Conservation (phyloP, 2,113 vertebrate genomes). For the Catharus minimus region DNA sequence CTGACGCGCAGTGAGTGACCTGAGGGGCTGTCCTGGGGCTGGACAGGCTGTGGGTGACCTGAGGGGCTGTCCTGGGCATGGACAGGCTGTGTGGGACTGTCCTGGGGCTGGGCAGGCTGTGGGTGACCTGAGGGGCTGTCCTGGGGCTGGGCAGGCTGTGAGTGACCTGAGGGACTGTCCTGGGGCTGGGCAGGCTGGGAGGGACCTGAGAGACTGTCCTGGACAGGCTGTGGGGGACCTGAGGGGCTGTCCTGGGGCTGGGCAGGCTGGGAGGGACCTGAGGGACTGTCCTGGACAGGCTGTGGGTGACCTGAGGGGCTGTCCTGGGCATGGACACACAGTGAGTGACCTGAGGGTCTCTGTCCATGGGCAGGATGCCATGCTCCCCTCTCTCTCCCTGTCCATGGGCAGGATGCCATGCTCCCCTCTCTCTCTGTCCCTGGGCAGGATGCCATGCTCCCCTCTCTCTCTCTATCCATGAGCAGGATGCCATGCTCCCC, state of each 20-base stretch:
- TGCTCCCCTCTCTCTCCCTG: too few relatives aligned
- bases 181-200: fast-evolving
- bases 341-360: not conserved
- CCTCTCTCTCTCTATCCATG: too few relatives aligned
- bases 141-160: not conserved
- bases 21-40: fast-evolving
- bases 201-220: not conserved
- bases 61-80: not conserved
- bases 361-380: too few relatives aligned
- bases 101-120: fast-evolving
- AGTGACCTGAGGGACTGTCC: too few relatives aligned
- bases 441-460: too few relatives aligned
- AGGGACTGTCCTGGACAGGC: not conserved
- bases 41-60: fast-evolving
- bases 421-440: too few relatives aligned
- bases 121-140: not conserved
- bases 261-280: not conserved
- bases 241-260: not conserved
- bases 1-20: conserved; percentile 71
- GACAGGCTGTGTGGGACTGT: fast-evolving
- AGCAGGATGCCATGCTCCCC: too few relatives aligned
- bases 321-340: not conserved
- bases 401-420: too few relatives aligned
- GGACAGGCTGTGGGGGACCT: not conserved
- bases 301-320: not conserved